Evolutionary conservation across 2,888 invertebrate genomes (phyloP).

Genomic region (Nemotelus pantherinus): DNA sequence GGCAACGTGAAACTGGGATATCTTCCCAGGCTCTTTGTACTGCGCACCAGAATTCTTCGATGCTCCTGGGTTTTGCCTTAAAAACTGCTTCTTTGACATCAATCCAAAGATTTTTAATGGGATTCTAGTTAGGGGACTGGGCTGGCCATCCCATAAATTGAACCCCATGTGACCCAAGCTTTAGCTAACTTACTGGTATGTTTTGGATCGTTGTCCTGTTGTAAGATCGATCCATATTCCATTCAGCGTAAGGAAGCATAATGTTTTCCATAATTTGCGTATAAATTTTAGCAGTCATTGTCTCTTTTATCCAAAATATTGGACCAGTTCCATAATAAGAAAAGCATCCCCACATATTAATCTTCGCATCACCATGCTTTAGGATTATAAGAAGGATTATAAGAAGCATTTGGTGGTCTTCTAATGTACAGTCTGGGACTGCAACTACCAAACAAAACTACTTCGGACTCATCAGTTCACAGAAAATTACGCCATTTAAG

Average conservation of each 20-base stretch:
- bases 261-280: conserved; percentile 49
- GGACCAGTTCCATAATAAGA: conserved; percentile 51
- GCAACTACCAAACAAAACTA: conserved; percentile 11
- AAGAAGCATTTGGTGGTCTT: background rate
- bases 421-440: background rate
- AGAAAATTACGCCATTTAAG: conserved; percentile 16
- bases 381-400: too few species aligned
- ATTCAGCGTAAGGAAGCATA: conserved; percentile 46
- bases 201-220: conserved; percentile 22
- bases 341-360: conserved; percentile 42
- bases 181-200: conserved; percentile 30
- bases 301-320: conserved; percentile 48
- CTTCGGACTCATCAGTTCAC: conserved; percentile 15
- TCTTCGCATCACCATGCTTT: too few species aligned
- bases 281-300: background rate
- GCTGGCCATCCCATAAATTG: conserved; percentile 13
- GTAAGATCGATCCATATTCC: too few species aligned
- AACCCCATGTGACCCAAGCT: too few species aligned
- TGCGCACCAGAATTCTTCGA: background rate
- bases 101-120: conserved; percentile 41
- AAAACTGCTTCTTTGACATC: conserved; percentile 31
- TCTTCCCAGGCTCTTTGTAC: conserved; percentile 19
- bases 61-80: background rate
- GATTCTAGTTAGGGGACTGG: conserved; percentile 38
- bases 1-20: conserved; percentile 15